Evolutionary conservation across 2,888 invertebrate species (phyloP), one percentile per base, ranked within the genome.

Genomic region (Cremastinae sp.): DNA sequence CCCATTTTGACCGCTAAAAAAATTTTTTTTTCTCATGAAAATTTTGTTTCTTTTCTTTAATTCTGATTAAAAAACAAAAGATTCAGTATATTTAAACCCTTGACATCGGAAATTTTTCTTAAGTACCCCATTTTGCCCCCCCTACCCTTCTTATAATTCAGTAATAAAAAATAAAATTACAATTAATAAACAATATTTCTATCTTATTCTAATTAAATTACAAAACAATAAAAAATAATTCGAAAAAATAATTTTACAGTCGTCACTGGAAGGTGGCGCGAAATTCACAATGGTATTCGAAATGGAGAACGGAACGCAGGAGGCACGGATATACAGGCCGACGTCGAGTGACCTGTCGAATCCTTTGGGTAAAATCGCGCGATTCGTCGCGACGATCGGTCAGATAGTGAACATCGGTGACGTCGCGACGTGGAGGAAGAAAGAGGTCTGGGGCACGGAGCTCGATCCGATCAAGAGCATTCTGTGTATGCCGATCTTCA

Each of bases 371-470:
- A 94, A 94, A 88, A 96, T 97, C 76, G 97, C 97, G 0, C 93
- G 95, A 85, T 95, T 96, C 91, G 97, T 97, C 1, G 97, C 97
- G 1, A 93, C 93, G 64, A 95, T 95, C 0, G 96, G 96, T 53
- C 95, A 96, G 92, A 95, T 95, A 2, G 91, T 98, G 4, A 98
- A 98, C 90, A 97, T 98, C 85, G 95, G 95, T 1, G 96, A 98
- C 89, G 96, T 97, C 7, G 92, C 93, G 2, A 92, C 94, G 1
- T 97, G 96, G 96, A 92, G 95, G 74, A 93, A 93, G 80, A 94
- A 93, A 28, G 85, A 86, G 35, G 83, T 88, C 3, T 80, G 85
- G 18, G 86, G 87, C 43, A 81, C 80, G 1, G 85, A 83, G 8
- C 83, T 94, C 0, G 93, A 93, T 64, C 92, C 92, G 69, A 95